phyloP scores from a whole-genome alignment of 1,140 invertebrate genomes.

The Drosophila bifasciata region DNA sequence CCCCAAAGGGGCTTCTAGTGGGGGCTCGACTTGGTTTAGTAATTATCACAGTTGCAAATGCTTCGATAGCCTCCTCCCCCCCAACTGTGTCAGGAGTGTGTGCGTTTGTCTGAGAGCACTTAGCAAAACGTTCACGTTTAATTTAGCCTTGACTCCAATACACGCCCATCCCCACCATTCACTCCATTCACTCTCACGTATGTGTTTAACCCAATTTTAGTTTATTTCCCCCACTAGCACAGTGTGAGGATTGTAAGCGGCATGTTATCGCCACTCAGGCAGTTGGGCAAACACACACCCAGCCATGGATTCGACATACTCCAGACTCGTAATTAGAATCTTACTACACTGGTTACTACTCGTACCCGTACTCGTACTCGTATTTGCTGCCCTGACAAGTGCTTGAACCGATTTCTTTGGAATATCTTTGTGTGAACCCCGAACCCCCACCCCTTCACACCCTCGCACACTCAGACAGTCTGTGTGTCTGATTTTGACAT shows the following conservation, averaged over 20 bases:
- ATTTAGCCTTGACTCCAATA: conserved; percentile 64
- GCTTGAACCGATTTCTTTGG: conserved; percentile 10
- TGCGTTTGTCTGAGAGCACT: conserved; percentile 43
- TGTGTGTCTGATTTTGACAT: conserved; percentile 51
- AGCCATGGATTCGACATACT: conserved; percentile 19
- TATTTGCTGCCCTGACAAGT: conserved; percentile 9
- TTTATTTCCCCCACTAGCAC: conserved; percentile 46
- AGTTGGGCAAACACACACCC: conserved; percentile 16
- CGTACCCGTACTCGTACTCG: no score
- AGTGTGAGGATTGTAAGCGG: conserved; percentile 39
- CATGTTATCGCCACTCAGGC: conserved; percentile 15
- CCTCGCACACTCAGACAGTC: no score
- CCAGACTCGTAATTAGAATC: conserved; percentile 30
- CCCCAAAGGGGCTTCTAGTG: background rate
- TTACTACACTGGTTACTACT: conserved; percentile 4
- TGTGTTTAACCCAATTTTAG: conserved; percentile 74
- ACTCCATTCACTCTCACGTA: conserved; percentile 12
- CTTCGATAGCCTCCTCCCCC: conserved; percentile 43
- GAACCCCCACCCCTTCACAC: no score
- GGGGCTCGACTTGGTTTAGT: conserved; percentile 50
- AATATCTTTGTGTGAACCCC: conserved; percentile 1
- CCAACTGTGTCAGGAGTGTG: conserved; percentile 39
- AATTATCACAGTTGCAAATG: conserved; percentile 75
- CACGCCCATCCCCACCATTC: conserved; percentile 5
- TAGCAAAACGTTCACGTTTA: conserved; percentile 57